Evolutionary conservation across 2,797 vertebrate species (phyloP).

Genomic region (Buceros bicornis): DNA sequence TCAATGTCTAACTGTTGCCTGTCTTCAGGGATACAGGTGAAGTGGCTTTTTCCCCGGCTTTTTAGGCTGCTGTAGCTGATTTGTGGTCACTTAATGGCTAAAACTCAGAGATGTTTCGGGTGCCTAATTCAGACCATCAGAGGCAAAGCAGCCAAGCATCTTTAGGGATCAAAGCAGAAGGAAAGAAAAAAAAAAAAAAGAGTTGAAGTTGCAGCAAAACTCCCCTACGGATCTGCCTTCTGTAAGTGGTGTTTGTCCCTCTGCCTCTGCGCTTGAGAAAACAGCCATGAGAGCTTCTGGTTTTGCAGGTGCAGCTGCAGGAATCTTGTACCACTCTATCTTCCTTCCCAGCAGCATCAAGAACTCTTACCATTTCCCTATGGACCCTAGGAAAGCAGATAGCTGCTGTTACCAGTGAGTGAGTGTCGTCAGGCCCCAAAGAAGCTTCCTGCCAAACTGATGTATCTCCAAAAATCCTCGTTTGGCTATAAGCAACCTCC

Average conservation of each 20-base stretch:
- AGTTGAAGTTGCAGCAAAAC: background rate
- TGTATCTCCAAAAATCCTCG: background rate
- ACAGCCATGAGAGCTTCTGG: background rate
- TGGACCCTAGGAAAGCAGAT: background rate
- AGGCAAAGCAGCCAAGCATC: background rate
- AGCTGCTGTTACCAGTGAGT: background rate
- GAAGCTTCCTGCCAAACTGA: background rate
- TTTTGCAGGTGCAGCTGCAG: background rate
- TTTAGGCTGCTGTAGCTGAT: background rate
- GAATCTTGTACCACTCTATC: background rate
- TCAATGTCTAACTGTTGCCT: background rate
- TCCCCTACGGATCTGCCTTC: background rate
- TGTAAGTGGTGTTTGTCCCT: background rate
- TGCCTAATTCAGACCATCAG: rapidly evolving
- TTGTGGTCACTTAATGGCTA: background rate
- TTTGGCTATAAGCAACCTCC: background rate
- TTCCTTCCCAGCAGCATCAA: background rate
- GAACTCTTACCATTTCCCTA: background rate
- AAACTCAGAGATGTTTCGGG: background rate
- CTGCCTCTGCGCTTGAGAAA: background rate
- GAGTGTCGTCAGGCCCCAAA: background rate
- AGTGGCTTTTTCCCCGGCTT: background rate
- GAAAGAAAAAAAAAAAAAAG: background rate
- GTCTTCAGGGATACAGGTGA: background rate
- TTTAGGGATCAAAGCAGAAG: background rate